Conservation (phyloP, 2,888 invertebrate genomes). For the Tupiocoris notatus region DNA sequence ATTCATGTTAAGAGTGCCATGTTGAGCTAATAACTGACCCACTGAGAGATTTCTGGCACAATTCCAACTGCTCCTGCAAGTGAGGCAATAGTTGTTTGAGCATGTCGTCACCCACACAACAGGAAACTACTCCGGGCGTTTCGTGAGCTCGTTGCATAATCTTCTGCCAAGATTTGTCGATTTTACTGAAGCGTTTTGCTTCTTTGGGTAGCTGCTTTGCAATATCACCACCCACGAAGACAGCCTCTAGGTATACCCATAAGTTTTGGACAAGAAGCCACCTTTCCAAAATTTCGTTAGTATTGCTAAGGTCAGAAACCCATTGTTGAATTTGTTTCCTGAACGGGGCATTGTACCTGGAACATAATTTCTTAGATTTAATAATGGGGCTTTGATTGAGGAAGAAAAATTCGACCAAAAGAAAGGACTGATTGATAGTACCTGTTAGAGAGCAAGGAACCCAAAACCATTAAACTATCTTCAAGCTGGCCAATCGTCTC, state of each 20-base stretch:
- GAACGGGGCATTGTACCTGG: constrained; percentile 92
- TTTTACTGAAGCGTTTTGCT: constrained; percentile 91
- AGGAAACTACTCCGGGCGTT: constrained; percentile 91
- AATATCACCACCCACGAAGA: constrained; percentile 96
- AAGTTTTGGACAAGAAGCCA: constrained; percentile 96
- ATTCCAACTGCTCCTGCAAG: constrained; percentile 90
- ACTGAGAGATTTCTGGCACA: constrained; percentile 94
- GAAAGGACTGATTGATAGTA: too few species aligned
- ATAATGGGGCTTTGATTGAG: too few species aligned
- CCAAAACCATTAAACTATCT: constrained; percentile 94
- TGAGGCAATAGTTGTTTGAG: constrained; percentile 88
- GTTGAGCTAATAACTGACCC: constrained; percentile 57
- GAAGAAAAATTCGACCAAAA: too few species aligned
- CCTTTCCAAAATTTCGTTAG: constrained; percentile 92
- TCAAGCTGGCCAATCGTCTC: constrained; percentile 93
- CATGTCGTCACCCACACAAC: constrained; percentile 94
- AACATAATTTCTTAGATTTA: too few species aligned
- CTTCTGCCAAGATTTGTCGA: constrained; percentile 98
- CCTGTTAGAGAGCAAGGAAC: constrained; percentile 89
- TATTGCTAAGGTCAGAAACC: constrained; percentile 90
- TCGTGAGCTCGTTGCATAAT: constrained; percentile 97
- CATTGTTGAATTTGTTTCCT: constrained; percentile 94
- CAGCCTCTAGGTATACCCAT: constrained; percentile 98
- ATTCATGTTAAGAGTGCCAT: too few species aligned
- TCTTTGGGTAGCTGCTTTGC: constrained; percentile 96